These are phyloP conservation scores for Tetropium fuscum DNA, from an alignment of 2,888 invertebrate species.

Conservation along the genomic window DNA sequence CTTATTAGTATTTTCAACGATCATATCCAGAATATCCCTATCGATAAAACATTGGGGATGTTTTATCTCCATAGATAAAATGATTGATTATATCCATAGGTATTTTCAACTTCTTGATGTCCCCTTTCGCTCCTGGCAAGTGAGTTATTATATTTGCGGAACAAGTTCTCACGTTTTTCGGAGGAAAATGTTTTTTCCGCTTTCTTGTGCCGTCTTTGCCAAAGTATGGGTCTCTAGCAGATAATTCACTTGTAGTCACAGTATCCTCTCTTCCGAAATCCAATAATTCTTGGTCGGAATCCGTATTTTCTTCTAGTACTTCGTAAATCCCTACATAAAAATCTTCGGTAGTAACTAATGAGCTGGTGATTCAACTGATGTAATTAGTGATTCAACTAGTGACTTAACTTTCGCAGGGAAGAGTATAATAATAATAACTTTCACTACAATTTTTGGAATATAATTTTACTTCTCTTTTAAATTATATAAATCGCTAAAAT, in stretches of 20 bases:
- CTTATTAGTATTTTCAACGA: neutral
- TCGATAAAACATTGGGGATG: neutral
- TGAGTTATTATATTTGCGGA: neutral
- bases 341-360: too few relatives aligned
- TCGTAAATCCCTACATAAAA: too few relatives aligned
- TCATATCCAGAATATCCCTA: neutral
- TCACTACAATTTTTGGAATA: too few relatives aligned
- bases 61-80: too few relatives aligned
- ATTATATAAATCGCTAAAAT: too few relatives aligned
- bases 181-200: neutral
- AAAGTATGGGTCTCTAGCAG: too few relatives aligned
- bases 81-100: neutral
- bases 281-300: neutral
- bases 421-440: too few relatives aligned
- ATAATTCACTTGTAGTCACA: neutral
- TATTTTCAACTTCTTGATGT: neutral
- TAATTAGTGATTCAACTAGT: too few relatives aligned
- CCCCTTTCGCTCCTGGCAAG: neutral
- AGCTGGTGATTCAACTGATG: too few relatives aligned
- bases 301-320: neutral
- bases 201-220: neutral
- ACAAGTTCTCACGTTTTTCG: neutral
- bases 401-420: too few relatives aligned
- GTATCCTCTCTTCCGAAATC: neutral
- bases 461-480: too few relatives aligned